Conservation (phyloP, 2,113 vertebrate genomes). For the Silurus asotus region DNA sequence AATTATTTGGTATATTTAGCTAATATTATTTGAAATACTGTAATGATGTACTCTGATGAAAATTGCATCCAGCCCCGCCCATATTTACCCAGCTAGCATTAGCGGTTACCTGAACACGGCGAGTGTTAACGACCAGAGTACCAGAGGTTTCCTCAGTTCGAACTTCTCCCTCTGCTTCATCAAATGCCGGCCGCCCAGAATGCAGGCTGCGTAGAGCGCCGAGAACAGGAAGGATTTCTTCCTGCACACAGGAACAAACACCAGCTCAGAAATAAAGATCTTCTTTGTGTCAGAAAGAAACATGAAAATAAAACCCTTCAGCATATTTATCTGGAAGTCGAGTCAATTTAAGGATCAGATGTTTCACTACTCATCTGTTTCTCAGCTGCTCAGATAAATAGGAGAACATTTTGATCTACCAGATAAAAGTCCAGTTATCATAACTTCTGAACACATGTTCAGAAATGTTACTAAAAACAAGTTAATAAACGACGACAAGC, state of each 20-base stretch:
- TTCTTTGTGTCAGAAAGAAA: neutral
- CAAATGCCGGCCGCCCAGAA: constrained; percentile 93
- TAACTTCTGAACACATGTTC: too few species aligned
- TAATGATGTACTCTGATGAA: neutral
- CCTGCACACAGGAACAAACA: constrained; percentile 69
- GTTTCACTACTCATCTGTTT: too few species aligned
- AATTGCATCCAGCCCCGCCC: neutral
- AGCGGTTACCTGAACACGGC: constrained; percentile 91
- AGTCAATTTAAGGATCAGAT: too few species aligned
- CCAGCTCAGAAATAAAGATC: neutral
- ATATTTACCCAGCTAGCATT: neutral
- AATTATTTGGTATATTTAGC: neutral
- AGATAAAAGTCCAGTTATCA: too few species aligned
- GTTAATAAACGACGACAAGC: too few species aligned
- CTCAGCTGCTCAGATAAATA: too few species aligned
- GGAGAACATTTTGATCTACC: too few species aligned
- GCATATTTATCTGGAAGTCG: neutral
- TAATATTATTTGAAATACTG: neutral
- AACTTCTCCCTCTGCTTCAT: constrained; percentile 99
- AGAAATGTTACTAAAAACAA: too few species aligned
- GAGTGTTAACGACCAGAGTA: constrained; percentile 97
- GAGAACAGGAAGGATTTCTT: constrained; percentile 98
- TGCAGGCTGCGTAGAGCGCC: constrained; percentile 93
- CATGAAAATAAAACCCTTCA: neutral
- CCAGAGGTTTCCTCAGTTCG: constrained; percentile 94